phyloP scores from a whole-genome alignment of 2,113 vertebrate species.

The Capreolus pygargus region DNA sequence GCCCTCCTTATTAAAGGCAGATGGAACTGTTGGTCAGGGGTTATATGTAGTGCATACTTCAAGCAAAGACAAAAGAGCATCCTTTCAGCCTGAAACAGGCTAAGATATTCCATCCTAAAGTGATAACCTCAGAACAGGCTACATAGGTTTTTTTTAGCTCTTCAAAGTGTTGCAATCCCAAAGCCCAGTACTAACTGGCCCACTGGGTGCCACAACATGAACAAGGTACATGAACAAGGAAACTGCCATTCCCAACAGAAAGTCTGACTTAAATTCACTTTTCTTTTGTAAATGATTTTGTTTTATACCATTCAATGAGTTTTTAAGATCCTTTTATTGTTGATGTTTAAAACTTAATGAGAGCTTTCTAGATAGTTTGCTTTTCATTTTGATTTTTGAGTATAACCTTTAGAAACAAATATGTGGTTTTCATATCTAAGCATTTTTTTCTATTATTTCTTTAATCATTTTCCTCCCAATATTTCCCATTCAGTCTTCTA shows the following conservation, averaged over 20 bases:
- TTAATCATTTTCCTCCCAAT: not conserved
- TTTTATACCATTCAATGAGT: not conserved
- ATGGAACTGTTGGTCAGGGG: not conserved
- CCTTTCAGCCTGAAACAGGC: not conserved
- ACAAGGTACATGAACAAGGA: not conserved
- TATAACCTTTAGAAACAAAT: not conserved
- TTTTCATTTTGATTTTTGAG: not conserved
- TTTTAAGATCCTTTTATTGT: not conserved
- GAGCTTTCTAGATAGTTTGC: not conserved
- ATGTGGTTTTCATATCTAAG: not conserved
- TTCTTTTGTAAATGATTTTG: not conserved
- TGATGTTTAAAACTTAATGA: not conserved
- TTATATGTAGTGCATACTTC: not conserved
- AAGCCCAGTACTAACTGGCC: not conserved
- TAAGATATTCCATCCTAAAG: not conserved
- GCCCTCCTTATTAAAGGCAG: not conserved
- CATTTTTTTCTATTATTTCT: not conserved
- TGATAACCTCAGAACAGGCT: not conserved
- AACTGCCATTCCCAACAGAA: not conserved
- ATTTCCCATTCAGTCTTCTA: not conserved
- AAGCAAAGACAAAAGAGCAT: not conserved
- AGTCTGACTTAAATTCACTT: not conserved
- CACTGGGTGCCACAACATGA: not conserved
- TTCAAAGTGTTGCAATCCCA: not conserved
- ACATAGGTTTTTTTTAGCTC: not conserved